Base-by-base conservation (phyloP, 2,888 invertebrate genomes). In the Spodoptera exigua region DNA sequence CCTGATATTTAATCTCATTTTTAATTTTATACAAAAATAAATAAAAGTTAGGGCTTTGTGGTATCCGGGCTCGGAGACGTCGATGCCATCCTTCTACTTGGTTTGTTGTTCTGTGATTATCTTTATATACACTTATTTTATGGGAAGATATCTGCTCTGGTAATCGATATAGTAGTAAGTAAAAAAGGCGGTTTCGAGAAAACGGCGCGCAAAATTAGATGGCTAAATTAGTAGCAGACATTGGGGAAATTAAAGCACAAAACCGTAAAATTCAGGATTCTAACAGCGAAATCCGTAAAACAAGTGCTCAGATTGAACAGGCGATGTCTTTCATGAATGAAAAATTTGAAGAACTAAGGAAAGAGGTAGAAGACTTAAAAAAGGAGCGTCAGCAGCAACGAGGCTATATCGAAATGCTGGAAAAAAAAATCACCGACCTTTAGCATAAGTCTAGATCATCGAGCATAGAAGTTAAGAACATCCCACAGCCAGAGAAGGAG, bases 291-390 rank as follows among this genome's bases (percentile, higher is more conserved):
- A 55, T 55, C 12, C 13, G n/a, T 3, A 40, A 21, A n/a, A 16
- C 43, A 2, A 56, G 48, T 37, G 51, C 45, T 9, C 51, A 58
- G 12, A 45, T 58, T 2, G 16, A 41, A 4, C 18, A 40, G 17
- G 46, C 59, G 0, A 59, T 59, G 27, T 7, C 36, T n/a, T 52
- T 59, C n/a, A 40, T 59, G 14, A 52, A 52, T 41, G 37, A 41
- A 18, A 16, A 59, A 34, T 52, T 46, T 36, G 59, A 58, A 39
- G 51, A 51, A 1, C 39, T 58, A 32, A 58, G 35, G 34, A 34
- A 39, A 7, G 47, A 46, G 21, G 10, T 59, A 2, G 59, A 47
- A 3, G 16, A 17, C 12, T 21, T 52, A 18, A 34, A 34, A 16
- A 46, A 52, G 16, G 47, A 59, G 12, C 34, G 47, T 0, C 11